Evolutionary conservation across 2,113 vertebrate species (phyloP).

Genomic region (Bombycilla garrulus): DNA sequence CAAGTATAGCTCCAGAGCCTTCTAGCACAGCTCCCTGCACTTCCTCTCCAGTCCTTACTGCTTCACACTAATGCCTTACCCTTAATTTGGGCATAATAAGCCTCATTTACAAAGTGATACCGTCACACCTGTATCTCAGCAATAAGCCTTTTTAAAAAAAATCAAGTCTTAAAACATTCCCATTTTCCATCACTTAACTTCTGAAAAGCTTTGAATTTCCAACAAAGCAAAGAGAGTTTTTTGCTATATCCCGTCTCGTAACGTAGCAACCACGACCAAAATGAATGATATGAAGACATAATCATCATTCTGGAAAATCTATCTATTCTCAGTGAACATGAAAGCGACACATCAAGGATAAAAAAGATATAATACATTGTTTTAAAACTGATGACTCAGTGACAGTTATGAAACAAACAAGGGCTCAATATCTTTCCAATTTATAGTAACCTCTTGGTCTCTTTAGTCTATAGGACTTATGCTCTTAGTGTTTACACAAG

Average conservation of each 20-base stretch:
- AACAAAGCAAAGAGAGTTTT: not conserved
- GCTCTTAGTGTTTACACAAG: not conserved
- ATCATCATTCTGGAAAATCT: constrained; percentile 66
- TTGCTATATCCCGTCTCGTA: constrained; percentile 29
- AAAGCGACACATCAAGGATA: constrained; percentile 47
- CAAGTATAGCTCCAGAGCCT: not conserved
- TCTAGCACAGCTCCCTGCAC: not conserved
- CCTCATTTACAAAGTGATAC: not conserved
- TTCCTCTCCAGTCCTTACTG: not conserved
- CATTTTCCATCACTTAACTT: constrained; percentile 25
- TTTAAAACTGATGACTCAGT: constrained; percentile 48
- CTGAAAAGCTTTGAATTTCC: constrained; percentile 26
- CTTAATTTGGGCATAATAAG: not conserved
- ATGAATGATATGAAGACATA: constrained; percentile 64
- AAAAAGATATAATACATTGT: constrained; percentile 32
- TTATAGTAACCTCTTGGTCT: constrained; percentile 18
- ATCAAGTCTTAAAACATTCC: not conserved
- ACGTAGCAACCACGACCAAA: constrained; percentile 47
- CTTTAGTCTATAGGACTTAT: not conserved
- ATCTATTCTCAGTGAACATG: constrained; percentile 56
- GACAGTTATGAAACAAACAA: constrained; percentile 54
- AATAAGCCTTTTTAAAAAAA: not conserved
- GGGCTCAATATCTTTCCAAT: not conserved
- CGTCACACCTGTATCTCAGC: not conserved
- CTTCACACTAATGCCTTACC: not conserved